Percentiles rank a stretch among this genome's conserved stretches.
These are phyloP conservation scores for Proterorhinus semilunaris DNA, from an alignment of 2,113 vertebrate genomes.

Conservation along the genomic window DNA sequence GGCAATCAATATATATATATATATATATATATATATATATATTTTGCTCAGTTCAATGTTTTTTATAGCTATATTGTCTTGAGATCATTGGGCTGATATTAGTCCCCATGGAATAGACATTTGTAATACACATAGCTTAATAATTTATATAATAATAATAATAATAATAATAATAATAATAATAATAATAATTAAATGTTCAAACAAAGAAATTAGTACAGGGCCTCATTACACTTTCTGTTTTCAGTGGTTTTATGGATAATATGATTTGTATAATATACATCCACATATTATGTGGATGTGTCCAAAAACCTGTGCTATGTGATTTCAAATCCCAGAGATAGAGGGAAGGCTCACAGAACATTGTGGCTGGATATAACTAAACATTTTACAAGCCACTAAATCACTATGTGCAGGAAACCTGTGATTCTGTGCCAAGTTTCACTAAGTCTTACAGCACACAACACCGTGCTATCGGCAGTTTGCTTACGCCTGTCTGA, in stretches of 20 bases:
- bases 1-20: too few relatives aligned
- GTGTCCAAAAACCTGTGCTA: slow-evolving; percentile 15
- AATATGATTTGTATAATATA: neutral
- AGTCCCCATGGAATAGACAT: too few relatives aligned
- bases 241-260: neutral
- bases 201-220: too few relatives aligned
- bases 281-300: too few relatives aligned
- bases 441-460: neutral
- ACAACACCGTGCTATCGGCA: slow-evolving; percentile 9
- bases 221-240: too few relatives aligned
- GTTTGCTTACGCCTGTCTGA: slow-evolving; percentile 4
- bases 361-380: slow-evolving; percentile 27
- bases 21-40: too few relatives aligned
- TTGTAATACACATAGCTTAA: too few relatives aligned
- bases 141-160: neutral
- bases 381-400: slow-evolving; percentile 37
- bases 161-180: too few relatives aligned
- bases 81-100: slow-evolving; percentile 4
- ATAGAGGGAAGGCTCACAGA: neutral
- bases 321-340: slow-evolving; percentile 17
- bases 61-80: neutral
- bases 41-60: too few relatives aligned
- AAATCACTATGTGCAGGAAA: slow-evolving; percentile 34
- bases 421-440: slow-evolving; percentile 44
- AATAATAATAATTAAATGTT: neutral